A percentile compares a stretch with the other conserved stretches of the same genome.
phyloP scores from a whole-genome alignment of 2,113 vertebrate species.

The Archocentrus centrarchus region DNA sequence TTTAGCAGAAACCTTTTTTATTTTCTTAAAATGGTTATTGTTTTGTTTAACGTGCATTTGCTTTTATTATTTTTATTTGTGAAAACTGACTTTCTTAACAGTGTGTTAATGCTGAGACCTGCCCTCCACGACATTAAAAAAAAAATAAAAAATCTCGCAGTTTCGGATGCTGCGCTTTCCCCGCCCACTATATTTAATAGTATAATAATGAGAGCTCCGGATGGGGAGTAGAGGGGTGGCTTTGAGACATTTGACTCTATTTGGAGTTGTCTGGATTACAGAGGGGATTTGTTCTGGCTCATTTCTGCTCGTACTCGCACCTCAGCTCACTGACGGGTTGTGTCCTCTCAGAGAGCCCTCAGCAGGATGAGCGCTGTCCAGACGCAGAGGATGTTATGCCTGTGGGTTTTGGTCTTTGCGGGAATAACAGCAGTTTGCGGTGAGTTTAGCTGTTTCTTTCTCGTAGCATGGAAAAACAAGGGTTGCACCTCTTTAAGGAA shows the following conservation, averaged over 20 bases:
- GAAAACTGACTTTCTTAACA: not conserved
- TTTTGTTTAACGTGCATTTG: not conserved
- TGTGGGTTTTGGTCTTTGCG: constrained; percentile 27
- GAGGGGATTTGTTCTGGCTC: constrained; percentile 23
- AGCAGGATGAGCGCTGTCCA: constrained; percentile 65
- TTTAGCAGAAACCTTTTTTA: not conserved
- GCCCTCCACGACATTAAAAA: not conserved
- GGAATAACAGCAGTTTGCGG: constrained; percentile 45
- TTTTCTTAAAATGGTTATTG: no score
- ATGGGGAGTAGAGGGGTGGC: constrained; percentile 33
- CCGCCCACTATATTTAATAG: constrained; percentile 43
- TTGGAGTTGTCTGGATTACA: constrained; percentile 57
- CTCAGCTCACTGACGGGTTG: constrained; percentile 39
- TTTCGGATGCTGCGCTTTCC: constrained; percentile 30
- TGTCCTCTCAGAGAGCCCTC: constrained; percentile 47
- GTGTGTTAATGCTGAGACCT: not conserved
- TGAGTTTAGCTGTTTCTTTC: constrained; percentile 20
- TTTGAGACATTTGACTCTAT: constrained; percentile 53
- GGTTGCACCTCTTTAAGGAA: not conserved
- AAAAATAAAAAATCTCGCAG: not conserved
- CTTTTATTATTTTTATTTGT: accelerated
- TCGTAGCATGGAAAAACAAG: not conserved
- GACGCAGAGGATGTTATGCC: constrained; percentile 28
- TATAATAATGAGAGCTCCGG: constrained; percentile 30
- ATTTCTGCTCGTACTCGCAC: not conserved